Evolutionary conservation across 2,888 invertebrate genomes (phyloP).

Genomic region (Melanostoma mellinum): DNA sequence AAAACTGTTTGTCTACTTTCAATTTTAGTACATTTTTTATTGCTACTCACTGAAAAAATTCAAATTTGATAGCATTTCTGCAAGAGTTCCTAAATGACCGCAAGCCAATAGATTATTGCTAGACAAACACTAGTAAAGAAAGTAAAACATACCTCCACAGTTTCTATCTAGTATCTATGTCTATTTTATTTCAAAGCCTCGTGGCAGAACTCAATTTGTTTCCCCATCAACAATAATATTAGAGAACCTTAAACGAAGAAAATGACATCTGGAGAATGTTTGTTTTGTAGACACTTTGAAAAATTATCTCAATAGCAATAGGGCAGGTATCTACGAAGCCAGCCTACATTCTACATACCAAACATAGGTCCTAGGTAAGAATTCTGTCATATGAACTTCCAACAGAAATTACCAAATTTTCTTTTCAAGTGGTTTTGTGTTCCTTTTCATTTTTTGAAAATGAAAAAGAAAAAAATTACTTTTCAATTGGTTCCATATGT

Average conservation of each 20-base stretch:
- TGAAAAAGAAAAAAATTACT: conserved; percentile 7
- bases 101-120: too few species aligned
- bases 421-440: conserved; percentile 57
- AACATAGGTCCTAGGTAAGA: not conserved
- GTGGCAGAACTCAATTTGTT: conserved; percentile 11
- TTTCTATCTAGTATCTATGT: too few species aligned
- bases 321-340: conserved; percentile 3
- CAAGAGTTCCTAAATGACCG: too few species aligned
- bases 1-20: too few species aligned
- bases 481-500: conserved; percentile 52
- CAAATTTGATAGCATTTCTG: too few species aligned
- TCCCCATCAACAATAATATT: conserved; percentile 27
- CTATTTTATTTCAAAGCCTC: too few species aligned
- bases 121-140: too few species aligned
- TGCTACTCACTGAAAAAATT: too few species aligned
- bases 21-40: too few species aligned
- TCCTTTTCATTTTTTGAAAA: conserved; percentile 13
- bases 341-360: not conserved
- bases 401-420: conserved; percentile 28
- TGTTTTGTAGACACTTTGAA: conserved; percentile 37
- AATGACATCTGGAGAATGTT: conserved; percentile 61
- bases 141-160: too few species aligned
- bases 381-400: conserved; percentile 32
- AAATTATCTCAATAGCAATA: conserved; percentile 41
- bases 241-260: conserved; percentile 22